Evolutionary conservation across 2,888 invertebrate species (phyloP), one percentile per base, ranked within the genome.

Genomic region (Maniola hyperantus): DNA sequence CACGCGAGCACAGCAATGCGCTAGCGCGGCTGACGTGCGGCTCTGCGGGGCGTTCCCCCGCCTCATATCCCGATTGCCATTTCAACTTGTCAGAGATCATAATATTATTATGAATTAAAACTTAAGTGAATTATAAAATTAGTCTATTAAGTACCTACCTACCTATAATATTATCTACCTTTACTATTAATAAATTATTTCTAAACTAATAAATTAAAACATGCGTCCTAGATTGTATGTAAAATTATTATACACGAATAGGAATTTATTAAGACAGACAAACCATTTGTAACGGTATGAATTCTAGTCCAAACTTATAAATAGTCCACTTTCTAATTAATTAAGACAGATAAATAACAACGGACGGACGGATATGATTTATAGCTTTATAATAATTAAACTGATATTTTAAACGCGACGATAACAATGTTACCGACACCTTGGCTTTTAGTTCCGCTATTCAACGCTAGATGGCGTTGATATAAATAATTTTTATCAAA

Each of bases 381-480:
- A 77, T 57, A 66, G 69, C 62, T 64, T 72, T 70, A 72, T 74
- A 72, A 74, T 74, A 72, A 74, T 74, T 74, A 73, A 75, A 74
- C 73, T 71, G 64, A 67, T 68, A 50, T 60, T 55, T 64, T 42
- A 6, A 55, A 59, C n/a, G 20, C 64, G 46, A 55, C 26, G 59
- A 57, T 63, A 60, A 46, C 44, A 62, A 66, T 60, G 64, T 54
- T 39, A 57, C 42, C 1, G 48, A 66, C 55, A 62, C 60, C 48
- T 68, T 66, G 57, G 61, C 11, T 8, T 55, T 64, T 71, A 55
- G 71, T 71, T 61, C 0, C 13, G 42, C 86, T 85, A 84, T 77
- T 82, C 79, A 70, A 61, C 74, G 69, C 71, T 67, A 86, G 87
- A 79, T 83, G 83, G 82, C 84, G 79, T 73, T 81, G 62, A 69